Evolutionary conservation across 2,888 invertebrate species (phyloP).

Genomic region (Aphodius sticticus): DNA sequence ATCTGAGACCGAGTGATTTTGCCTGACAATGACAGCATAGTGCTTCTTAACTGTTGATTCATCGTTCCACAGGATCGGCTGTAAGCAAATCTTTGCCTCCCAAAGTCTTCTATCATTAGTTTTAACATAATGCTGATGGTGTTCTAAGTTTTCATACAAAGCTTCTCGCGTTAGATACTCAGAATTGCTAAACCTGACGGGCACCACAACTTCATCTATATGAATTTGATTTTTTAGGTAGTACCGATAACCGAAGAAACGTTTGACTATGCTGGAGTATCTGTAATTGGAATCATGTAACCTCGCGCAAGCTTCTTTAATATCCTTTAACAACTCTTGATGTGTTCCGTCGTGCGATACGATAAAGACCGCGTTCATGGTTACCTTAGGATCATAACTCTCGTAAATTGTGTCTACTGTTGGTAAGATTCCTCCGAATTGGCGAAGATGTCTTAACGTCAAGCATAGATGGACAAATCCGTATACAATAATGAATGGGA

Average conservation of each 20-base stretch:
- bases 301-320: not conserved
- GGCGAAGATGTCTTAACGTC: not conserved
- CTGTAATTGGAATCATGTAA: constrained; percentile 6
- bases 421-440: not conserved
- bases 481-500: not conserved
- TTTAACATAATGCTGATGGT: not conserved
- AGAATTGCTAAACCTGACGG: not conserved
- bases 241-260: not conserved
- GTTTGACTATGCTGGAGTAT: constrained; percentile 9
- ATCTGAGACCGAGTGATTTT: not conserved
- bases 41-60: not conserved
- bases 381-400: not conserved
- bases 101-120: not conserved
- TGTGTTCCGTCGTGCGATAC: constrained; percentile 4
- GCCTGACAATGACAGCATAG: not conserved
- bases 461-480: not conserved
- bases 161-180: not conserved
- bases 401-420: not conserved
- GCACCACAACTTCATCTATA: not conserved
- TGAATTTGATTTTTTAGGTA: constrained; percentile 8
- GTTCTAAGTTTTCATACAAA: not conserved
- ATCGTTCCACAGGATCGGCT: not conserved
- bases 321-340: constrained; percentile 7
- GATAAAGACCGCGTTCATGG: not conserved
- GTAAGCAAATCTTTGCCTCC: not conserved